Evolutionary conservation across 2,113 vertebrate species (phyloP), one percentile per base, ranked within the genome.

Genomic region (Pygoscelis adeliae): DNA sequence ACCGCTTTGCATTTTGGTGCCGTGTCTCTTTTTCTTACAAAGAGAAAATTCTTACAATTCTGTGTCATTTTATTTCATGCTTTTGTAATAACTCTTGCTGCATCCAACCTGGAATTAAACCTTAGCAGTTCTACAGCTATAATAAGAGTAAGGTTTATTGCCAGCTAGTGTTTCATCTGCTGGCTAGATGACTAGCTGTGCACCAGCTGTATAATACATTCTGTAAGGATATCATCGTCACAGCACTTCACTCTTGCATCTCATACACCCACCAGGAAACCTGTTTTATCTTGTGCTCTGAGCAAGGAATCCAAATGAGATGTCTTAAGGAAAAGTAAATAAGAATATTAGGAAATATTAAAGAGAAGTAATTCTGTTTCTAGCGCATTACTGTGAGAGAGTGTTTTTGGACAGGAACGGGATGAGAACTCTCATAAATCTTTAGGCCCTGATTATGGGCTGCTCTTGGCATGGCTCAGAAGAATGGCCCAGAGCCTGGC

Each of bases 231-330:
- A 91, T 84, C 96, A 89, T 96, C 94, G 42, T 94, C 93, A 83
- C 91, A 85, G 66, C 70, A 56, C 78, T 97, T 89, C 83, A 76
- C 70, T 97, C 71, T 87, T 93, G 66, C 82, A 91, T 95, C 73
- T 96, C 78, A 53, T 87, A 86, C 91, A 77, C 94, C 96, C 94
- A 96, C 96, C 74, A 95, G 89, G 81, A 97, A 97, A 94, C 73
- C 73, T 87, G 58, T 76, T 96, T 80, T 97, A 87, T 96, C 87
- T 91, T 85, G 52, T 79, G 46, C 93, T 93, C 38, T 1, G 4
- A 83, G 82, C 56, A 91, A 83, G 70, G 81, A 91, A 85, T 91
- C 70, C 62, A 83, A 94, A 94, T 94, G 42, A 90, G 84, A 77
- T 73, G 34, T 70, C 76, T 72, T 62, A 76, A 87, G 47, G 32